Evolutionary conservation across 2,113 vertebrate species (phyloP).

Genomic region (Ptilonorhynchus violaceus): DNA sequence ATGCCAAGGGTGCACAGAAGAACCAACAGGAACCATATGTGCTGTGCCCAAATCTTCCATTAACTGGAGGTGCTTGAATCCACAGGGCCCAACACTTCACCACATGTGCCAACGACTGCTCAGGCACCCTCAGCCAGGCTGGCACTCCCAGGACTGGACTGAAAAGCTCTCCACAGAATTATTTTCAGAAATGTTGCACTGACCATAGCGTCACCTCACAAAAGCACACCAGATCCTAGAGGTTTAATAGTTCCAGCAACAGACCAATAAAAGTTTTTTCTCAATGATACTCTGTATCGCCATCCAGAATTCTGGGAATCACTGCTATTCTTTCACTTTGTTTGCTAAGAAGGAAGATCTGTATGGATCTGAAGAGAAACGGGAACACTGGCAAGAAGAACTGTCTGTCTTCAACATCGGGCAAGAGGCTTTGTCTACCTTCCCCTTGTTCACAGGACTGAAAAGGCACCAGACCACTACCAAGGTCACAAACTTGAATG

Average conservation of each 20-base stretch:
- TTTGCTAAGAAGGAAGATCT: neutral
- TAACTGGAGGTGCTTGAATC: neutral
- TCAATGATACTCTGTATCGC: neutral
- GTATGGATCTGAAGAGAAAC: neutral
- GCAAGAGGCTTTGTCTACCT: neutral
- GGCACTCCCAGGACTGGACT: neutral
- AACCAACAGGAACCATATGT: fast-evolving
- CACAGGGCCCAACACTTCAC: neutral
- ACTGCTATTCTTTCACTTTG: neutral
- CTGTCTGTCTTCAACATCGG: neutral
- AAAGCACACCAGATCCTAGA: neutral
- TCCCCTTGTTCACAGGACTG: neutral
- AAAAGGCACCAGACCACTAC: neutral
- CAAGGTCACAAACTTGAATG: neutral
- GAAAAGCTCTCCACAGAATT: neutral
- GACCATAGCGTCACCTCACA: neutral
- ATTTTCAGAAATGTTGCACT: neutral
- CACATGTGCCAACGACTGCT: neutral
- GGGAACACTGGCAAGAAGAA: neutral
- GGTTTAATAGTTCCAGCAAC: neutral
- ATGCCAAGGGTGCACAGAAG: neutral
- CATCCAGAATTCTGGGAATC: neutral
- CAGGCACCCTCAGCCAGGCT: neutral
- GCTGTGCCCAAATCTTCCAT: neutral
- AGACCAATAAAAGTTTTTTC: neutral